phyloP scores from a whole-genome alignment of 1,140 invertebrate genomes.

The Drosophila triauraria region DNA sequence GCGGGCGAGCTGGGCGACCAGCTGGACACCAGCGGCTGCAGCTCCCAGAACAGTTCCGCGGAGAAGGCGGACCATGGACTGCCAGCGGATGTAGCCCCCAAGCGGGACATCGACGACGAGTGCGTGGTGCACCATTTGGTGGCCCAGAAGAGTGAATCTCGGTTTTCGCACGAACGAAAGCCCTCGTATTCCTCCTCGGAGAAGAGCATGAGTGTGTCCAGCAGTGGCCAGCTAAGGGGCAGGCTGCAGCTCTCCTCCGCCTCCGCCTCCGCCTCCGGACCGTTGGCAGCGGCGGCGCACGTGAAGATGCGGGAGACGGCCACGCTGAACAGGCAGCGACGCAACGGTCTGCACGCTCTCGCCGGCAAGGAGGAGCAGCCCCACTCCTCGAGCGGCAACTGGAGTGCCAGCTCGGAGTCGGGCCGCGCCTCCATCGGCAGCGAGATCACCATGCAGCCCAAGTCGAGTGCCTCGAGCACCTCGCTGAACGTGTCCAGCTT shows the following conservation, averaged over 20 bases:
- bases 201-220: slow-evolving; percentile 87
- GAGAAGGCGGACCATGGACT: slow-evolving; percentile 64
- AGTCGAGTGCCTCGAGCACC: slow-evolving; percentile 89
- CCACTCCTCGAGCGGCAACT: slow-evolving; percentile 96
- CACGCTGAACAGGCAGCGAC: slow-evolving; percentile 86
- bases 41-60: slow-evolving; percentile 75
- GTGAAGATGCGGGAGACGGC: slow-evolving; percentile 91
- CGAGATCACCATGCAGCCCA: slow-evolving; percentile 92
- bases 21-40: slow-evolving; percentile 85
- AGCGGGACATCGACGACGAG: slow-evolving; percentile 86
- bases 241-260: slow-evolving; percentile 64
- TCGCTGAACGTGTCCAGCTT: slow-evolving; percentile 87
- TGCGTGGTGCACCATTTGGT: slow-evolving; percentile 87
- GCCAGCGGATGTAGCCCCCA: slow-evolving; percentile 24
- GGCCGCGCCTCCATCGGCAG: slow-evolving; percentile 93
- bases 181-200: slow-evolving; percentile 91
- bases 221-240: slow-evolving; percentile 76
- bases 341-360: slow-evolving; percentile 85
- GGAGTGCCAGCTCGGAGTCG: slow-evolving; percentile 96
- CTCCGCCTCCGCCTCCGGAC: slow-evolving; percentile 14
- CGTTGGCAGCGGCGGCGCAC: slow-evolving; percentile 56
- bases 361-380: slow-evolving; percentile 90
- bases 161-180: slow-evolving; percentile 89
- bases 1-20: slow-evolving; percentile 82
- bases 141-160: slow-evolving; percentile 79